Evolutionary conservation across 2,888 invertebrate genomes (phyloP).

Genomic region (Lumbricus terrestris): DNA sequence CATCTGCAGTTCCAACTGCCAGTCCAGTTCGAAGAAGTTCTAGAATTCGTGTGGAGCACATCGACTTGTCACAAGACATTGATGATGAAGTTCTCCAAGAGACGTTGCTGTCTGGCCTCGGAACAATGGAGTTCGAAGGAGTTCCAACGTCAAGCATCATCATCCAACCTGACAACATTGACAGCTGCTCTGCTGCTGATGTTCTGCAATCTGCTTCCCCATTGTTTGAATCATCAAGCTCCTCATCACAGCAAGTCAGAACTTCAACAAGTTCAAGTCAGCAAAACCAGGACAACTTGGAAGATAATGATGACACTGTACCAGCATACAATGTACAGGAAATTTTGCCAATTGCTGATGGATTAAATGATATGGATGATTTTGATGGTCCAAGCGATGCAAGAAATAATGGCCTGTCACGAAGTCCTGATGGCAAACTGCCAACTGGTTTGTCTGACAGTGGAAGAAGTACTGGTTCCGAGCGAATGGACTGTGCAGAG

Average conservation of each 20-base stretch:
- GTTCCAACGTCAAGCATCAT: slow-evolving; percentile 11
- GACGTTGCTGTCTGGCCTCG: neutral
- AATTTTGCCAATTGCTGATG: neutral
- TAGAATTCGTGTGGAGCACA: slow-evolving; percentile 4
- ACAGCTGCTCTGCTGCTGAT: slow-evolving; percentile 6
- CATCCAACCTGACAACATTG: slow-evolving; percentile 7
- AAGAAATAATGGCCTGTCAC: neutral
- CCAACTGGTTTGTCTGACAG: slow-evolving; percentile 4
- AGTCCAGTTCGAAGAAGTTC: slow-evolving; percentile 5
- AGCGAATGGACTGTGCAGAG: slow-evolving; percentile 6
- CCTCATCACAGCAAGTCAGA: neutral
- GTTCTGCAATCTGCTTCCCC: neutral
- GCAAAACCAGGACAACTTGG: neutral
- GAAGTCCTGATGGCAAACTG: neutral
- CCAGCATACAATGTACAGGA: neutral
- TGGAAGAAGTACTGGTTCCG: slow-evolving; percentile 8
- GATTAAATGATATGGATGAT: neutral
- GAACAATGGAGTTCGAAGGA: neutral
- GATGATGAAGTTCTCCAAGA: neutral
- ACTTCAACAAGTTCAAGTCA: neutral
- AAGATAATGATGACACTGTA: neutral
- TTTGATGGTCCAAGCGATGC: neutral
- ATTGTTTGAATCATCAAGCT: neutral
- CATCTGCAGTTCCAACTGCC: neutral
- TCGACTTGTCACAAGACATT: neutral